Evolutionary conservation across 2,113 vertebrate species (phyloP).

Genomic region (Harpagus bidentatus): DNA sequence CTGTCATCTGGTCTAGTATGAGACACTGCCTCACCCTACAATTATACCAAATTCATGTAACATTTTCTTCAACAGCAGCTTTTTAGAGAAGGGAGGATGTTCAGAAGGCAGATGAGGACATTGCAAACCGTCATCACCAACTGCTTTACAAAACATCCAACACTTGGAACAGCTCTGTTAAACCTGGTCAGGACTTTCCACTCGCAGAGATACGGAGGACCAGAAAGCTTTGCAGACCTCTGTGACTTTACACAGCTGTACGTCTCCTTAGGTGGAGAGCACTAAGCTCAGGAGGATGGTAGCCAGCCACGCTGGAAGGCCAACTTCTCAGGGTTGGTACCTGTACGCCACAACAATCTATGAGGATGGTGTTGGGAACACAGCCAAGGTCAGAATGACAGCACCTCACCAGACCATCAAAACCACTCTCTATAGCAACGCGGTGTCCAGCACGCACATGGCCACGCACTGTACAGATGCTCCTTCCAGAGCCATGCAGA

Average conservation of each 20-base stretch:
- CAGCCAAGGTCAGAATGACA: background rate
- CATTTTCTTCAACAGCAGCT: background rate
- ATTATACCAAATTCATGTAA: background rate
- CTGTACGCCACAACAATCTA: fast-evolving
- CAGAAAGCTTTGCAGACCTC: background rate
- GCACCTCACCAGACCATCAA: background rate
- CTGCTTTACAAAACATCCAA: background rate
- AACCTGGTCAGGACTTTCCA: background rate
- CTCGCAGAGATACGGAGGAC: fast-evolving
- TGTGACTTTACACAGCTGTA: background rate
- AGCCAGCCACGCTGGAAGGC: background rate
- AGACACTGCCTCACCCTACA: background rate
- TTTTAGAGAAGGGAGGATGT: background rate
- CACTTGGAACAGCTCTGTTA: background rate
- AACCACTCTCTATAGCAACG: fast-evolving
- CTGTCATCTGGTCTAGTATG: background rate
- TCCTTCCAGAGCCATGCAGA: background rate
- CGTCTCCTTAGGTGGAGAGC: background rate
- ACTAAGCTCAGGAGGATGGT: background rate
- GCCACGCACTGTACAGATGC: fast-evolving
- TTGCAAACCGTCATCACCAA: fast-evolving
- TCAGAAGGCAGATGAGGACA: background rate
- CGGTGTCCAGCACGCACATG: fast-evolving
- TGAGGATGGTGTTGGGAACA: background rate
- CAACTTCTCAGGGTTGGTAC: fast-evolving